These are phyloP conservation scores for Peromyscus melanophrys DNA, from an alignment of 2,797 vertebrate genomes.

Conservation along the genomic window DNA sequence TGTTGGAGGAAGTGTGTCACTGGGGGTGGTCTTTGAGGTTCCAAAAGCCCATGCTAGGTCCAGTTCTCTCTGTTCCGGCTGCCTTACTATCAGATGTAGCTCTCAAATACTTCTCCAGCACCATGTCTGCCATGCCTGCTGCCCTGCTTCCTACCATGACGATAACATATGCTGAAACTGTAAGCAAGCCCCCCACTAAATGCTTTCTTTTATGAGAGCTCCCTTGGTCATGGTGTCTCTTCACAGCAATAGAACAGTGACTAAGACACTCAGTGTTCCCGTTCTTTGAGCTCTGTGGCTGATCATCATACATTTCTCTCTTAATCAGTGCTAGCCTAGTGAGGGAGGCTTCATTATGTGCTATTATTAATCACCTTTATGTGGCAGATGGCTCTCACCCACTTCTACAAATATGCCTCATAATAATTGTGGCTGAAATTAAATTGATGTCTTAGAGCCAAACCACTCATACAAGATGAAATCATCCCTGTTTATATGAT, in stretches of 20 bases:
- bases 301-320: background rate
- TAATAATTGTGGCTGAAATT: constrained; percentile 61
- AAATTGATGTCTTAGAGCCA: constrained; percentile 57
- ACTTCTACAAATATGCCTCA: constrained; percentile 32
- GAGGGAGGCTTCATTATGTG: background rate
- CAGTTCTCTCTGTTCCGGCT: background rate
- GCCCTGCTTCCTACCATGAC: background rate
- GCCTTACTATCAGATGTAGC: background rate
- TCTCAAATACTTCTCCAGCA: background rate
- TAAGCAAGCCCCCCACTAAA: background rate
- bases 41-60: background rate
- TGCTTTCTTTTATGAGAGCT: background rate
- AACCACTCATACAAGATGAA: constrained; percentile 51
- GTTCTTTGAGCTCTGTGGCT: background rate
- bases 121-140: background rate
- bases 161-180: background rate
- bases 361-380: constrained; percentile 53
- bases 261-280: background rate
- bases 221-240: background rate
- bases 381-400: constrained; percentile 54
- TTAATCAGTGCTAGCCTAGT: background rate
- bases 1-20: background rate
- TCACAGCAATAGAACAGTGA: background rate
- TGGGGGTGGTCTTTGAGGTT: background rate
- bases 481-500: constrained; percentile 49